A percentile compares a stretch with the other conserved stretches of the same genome.
Conservation (phyloP, 2,888 invertebrate species). For the Hartigia nigra region DNA sequence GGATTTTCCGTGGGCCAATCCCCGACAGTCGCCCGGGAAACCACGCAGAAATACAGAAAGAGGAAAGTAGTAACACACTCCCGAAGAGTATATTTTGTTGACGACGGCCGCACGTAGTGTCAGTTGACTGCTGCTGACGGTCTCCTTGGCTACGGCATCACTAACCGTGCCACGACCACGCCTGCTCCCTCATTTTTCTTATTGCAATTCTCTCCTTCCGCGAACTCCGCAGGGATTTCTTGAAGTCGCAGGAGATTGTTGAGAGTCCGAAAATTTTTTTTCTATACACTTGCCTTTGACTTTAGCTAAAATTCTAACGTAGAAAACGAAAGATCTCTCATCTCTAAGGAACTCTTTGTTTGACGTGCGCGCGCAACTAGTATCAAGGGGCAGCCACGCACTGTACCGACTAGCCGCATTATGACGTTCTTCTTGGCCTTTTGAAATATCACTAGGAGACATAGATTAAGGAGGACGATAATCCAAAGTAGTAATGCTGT, state of each 20-base stretch:
- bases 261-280: not conserved
- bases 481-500: not conserved
- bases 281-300: not conserved
- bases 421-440: not conserved
- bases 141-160: conserved; percentile 66
- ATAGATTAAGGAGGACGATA: not conserved
- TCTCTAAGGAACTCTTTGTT: not conserved
- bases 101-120: conserved; percentile 54
- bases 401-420: not conserved
- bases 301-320: conserved; percentile 6
- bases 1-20: conserved; percentile 31
- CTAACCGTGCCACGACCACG: conserved; percentile 47
- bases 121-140: conserved; percentile 61
- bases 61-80: conserved; percentile 22
- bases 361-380: not conserved
- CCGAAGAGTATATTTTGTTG: conserved; percentile 41
- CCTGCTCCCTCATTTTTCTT: not conserved
- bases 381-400: not conserved
- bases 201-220: not conserved
- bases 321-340: not conserved
- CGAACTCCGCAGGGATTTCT: not conserved
- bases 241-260: not conserved
- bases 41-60: conserved; percentile 42
- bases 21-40: conserved; percentile 53
- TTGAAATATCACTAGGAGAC: not conserved